Evolutionary conservation across 1,140 invertebrate genomes (phyloP).

Genomic region (Drosophila varians): DNA sequence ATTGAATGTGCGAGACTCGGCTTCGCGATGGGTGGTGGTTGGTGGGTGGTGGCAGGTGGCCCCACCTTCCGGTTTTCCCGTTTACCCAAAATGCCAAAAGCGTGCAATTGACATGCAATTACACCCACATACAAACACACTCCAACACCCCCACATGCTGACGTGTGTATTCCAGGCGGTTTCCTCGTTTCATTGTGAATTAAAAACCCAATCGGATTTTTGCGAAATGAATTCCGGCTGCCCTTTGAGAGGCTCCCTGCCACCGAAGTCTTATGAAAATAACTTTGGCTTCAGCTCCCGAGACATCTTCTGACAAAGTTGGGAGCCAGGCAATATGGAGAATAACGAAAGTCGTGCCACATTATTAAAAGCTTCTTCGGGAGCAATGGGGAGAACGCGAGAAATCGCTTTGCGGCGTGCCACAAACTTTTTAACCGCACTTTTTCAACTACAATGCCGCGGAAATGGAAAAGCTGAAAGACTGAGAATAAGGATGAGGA

Average conservation of each 20-base stretch:
- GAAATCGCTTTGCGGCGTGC: conserved; percentile 75
- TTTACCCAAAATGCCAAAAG: conserved; percentile 20
- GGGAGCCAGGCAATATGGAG: conserved; percentile 6
- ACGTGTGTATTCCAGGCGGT: conserved; percentile 9
- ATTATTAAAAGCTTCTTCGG: conserved; percentile 69
- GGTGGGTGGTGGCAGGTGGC: background rate
- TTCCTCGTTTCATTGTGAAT: conserved; percentile 47
- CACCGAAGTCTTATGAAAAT: conserved; percentile 76
- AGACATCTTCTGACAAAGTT: conserved; percentile 32
- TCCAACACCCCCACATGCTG: background rate
- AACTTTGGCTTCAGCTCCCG: conserved; percentile 31
- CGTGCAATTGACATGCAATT: conserved; percentile 80
- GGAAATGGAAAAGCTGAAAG: conserved; percentile 71
- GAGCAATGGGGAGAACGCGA: conserved; percentile 55
- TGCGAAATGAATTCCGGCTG: conserved; percentile 44
- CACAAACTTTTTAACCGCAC: conserved; percentile 74
- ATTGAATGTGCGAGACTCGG: conserved; percentile 46
- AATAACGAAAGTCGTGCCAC: conserved; percentile 42
- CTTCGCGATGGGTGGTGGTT: conserved; percentile 12
- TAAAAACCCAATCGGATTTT: conserved; percentile 47
- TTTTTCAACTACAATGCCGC: conserved; percentile 69
- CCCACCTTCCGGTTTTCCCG: too few relatives aligned
- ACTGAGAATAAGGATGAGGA: background rate
- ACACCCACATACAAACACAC: conserved; percentile 29
- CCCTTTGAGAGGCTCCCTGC: conserved; percentile 47